Evolutionary conservation across 2,797 vertebrate species (phyloP), one percentile per base, ranked within the genome.

Genomic region (Trachurus trachurus): DNA sequence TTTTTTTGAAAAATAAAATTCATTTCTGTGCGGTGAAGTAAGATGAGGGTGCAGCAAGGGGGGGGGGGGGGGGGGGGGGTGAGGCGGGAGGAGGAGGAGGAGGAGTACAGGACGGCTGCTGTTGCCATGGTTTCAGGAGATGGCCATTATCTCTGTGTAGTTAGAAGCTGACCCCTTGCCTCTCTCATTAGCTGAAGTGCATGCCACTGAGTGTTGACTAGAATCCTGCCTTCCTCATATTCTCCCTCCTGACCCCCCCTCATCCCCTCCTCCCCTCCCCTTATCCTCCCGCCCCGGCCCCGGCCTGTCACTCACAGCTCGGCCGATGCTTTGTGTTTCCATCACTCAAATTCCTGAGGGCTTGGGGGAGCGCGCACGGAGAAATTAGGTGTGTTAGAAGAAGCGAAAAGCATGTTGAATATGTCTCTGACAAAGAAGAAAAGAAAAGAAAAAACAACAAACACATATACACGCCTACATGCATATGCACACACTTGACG

Each of bases 91-190:
- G 6, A 34, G 64, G 57, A 53, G 58, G 65, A 74, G 63, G 59
- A 59, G 64, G 88, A 56, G 70, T 57, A 80, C 68, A 80, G 81
- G 84, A 87, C 67, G 74, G 81, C 86, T 89, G 90, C 75, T 87
- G 94, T 96, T 95, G 93, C 95, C 93, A 96, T 96, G 94, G 95
- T 93, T 95, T 92, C 93, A 31, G 81, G 88, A 94, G 91, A 91
- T 73, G 86, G 93, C 90, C 92, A 95, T 95, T 95, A 94, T 94
- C 91, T 92, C 83, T 91, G 90, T 92, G 93, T 94, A 91, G 93
- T 93, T 92, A 93, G 87, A 93, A 75, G 84, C 89, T 93, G 94
- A 93, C 90, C 94, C 89, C 77, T 88, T 89, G 92, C 79, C 91
- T 93, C 92, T 88, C 93, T 95, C 94, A 95, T 95, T 95, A 95